These are phyloP conservation scores for Clarias macrocephalus DNA, from an alignment of 2,113 vertebrate species.

Conservation along the genomic window DNA sequence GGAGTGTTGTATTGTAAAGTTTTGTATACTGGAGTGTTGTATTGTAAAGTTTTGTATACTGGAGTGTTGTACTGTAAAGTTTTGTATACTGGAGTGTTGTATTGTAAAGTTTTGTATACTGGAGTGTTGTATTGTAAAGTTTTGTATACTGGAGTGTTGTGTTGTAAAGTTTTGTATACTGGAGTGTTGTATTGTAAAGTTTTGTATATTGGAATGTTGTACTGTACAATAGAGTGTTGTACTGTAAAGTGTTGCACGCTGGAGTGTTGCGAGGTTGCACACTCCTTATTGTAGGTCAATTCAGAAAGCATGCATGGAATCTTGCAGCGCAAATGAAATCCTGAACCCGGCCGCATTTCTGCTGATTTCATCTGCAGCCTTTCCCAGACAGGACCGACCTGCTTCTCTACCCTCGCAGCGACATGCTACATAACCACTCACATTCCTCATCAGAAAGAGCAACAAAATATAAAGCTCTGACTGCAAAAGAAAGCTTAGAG, in stretches of 20 bases:
- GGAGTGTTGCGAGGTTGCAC: neutral
- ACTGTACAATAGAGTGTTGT: neutral
- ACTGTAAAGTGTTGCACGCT: neutral
- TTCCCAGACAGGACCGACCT: constrained; percentile 22
- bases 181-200: neutral
- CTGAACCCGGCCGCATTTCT: neutral
- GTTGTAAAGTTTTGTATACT: too few species aligned
- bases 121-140: too few species aligned
- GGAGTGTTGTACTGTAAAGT: too few species aligned
- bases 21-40: too few species aligned
- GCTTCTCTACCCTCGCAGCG: constrained; percentile 15
- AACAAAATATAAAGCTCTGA: neutral
- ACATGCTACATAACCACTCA: neutral
- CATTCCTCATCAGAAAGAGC: neutral
- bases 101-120: too few species aligned
- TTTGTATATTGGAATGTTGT: neutral
- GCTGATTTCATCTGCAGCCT: constrained; percentile 24
- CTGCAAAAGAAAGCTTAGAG: neutral
- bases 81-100: too few species aligned
- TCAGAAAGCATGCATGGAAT: constrained; percentile 23
- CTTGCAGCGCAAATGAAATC: constrained; percentile 34
- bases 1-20: too few species aligned
- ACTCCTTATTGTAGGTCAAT: neutral
- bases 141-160: too few species aligned
- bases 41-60: too few species aligned